phyloP scores from a whole-genome alignment of 1,140 invertebrate genomes.

The Hyposmocoma kahamanoa region DNA sequence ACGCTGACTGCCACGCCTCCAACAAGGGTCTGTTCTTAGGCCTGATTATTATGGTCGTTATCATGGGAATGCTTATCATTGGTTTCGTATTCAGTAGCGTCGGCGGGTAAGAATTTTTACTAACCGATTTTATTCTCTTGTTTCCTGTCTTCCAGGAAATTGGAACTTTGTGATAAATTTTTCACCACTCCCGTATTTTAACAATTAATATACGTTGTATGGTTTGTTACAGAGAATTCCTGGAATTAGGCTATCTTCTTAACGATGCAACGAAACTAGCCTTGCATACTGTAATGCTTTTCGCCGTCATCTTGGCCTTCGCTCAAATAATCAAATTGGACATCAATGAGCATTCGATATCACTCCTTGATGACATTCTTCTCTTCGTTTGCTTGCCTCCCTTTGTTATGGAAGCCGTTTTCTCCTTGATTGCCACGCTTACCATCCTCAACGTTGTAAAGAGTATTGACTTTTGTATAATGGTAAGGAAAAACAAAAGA shows the following conservation, averaged over 20 bases:
- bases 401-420: constrained; percentile 81
- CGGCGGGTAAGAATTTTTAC: constrained; percentile 40
- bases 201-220: neutral
- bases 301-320: constrained; percentile 74
- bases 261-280: constrained; percentile 66
- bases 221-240: constrained; percentile 48
- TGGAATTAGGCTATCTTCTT: constrained; percentile 58
- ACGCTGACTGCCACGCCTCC: constrained; percentile 82
- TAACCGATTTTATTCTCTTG: no score
- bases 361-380: constrained; percentile 81
- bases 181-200: no score
- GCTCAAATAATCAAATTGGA: constrained; percentile 77
- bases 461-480: constrained; percentile 70
- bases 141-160: neutral
- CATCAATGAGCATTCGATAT: constrained; percentile 78
- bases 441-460: constrained; percentile 69
- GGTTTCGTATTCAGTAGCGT: constrained; percentile 79
- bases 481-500: constrained; percentile 72
- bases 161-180: neutral
- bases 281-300: constrained; percentile 73
- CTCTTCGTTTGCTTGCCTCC: constrained; percentile 82
- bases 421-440: constrained; percentile 78
- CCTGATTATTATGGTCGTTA: constrained; percentile 77
- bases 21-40: constrained; percentile 82
- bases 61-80: constrained; percentile 79